Conservation (phyloP, 2,888 invertebrate genomes). For the Allophyes oxyacanthae region DNA sequence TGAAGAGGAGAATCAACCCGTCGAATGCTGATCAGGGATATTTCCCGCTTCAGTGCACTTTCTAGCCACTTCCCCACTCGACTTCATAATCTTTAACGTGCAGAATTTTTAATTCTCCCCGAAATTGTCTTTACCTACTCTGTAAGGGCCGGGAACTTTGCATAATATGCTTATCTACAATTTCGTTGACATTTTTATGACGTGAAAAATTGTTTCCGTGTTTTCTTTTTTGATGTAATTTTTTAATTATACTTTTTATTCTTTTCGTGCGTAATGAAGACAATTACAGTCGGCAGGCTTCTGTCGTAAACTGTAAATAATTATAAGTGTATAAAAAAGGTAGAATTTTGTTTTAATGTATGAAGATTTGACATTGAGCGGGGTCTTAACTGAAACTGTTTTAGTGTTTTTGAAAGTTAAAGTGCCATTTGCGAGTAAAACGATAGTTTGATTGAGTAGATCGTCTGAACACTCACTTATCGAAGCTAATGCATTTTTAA, state of each 20-base stretch:
- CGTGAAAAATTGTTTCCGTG: conserved; percentile 1
- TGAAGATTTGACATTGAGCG: not conserved
- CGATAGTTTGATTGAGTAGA: conserved; percentile 39
- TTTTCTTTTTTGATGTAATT: conserved; percentile 1
- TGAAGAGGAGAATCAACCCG: conserved; percentile 60
- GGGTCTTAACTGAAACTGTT: no score
- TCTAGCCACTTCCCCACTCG: conserved; percentile 41
- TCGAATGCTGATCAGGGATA: conserved; percentile 60
- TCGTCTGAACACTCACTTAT: conserved; percentile 25
- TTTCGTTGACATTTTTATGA: conserved; percentile 29
- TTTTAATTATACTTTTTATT: conserved; percentile 17
- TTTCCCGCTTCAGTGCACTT: conserved; percentile 64
- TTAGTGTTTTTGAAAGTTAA: not conserved
- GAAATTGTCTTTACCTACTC: conserved; percentile 15
- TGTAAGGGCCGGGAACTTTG: conserved; percentile 8
- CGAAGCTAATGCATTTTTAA: conserved; percentile 39
- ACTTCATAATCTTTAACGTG: conserved; percentile 32
- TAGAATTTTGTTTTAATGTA: not conserved
- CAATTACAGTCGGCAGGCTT: conserved; percentile 3
- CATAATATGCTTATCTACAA: conserved; percentile 19
- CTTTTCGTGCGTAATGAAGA: not conserved
- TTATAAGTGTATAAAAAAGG: not conserved
- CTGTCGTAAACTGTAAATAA: not conserved
- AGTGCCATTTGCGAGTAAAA: conserved; percentile 21
- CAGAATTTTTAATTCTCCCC: conserved; percentile 12